phyloP scores from a whole-genome alignment of 2,888 invertebrate species.

The Mimumesa dahlbomi region DNA sequence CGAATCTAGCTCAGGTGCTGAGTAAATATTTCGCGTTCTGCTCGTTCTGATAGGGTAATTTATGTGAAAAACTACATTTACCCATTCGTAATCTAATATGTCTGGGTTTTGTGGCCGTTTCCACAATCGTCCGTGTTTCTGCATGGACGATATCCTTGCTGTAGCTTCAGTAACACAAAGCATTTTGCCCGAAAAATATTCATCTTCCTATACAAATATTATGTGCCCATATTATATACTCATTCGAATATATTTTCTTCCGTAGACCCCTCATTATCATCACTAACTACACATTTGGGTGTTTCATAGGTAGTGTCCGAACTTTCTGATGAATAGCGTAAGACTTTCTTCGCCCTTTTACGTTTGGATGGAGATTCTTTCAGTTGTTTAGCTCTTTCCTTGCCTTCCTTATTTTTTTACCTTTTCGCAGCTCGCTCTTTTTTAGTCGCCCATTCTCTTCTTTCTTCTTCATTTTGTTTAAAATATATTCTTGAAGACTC shows the following conservation, averaged over 20 bases:
- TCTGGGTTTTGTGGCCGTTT: slow-evolving; percentile 19
- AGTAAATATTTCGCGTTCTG: slow-evolving; percentile 24
- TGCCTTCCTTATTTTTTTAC: slow-evolving; percentile 14
- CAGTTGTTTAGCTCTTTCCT: slow-evolving; percentile 14
- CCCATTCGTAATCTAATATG: slow-evolving; percentile 5
- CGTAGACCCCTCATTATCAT: too few species aligned
- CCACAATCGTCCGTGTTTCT: slow-evolving; percentile 12
- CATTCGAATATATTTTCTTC: too few species aligned
- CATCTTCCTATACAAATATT: slow-evolving; percentile 12
- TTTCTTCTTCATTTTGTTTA: slow-evolving; percentile 18
- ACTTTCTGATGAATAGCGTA: too few species aligned
- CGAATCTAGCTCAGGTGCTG: slow-evolving; percentile 14
- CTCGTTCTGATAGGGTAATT: slow-evolving; percentile 6
- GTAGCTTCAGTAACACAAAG: slow-evolving; percentile 3
- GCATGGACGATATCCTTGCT: slow-evolving; percentile 12
- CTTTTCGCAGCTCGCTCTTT: slow-evolving; percentile 15
- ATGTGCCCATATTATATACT: background rate
- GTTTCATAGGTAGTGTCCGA: too few species aligned
- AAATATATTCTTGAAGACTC: slow-evolving; percentile 10
- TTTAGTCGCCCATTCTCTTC: slow-evolving; percentile 5
- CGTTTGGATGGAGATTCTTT: background rate
- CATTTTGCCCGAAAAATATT: slow-evolving; percentile 12
- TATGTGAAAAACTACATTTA: slow-evolving; percentile 17
- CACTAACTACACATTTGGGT: too few species aligned
- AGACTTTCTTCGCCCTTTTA: too few species aligned